Evolutionary conservation across 2,113 vertebrate genomes (phyloP).

Genomic region (Tiliqua scincoides): DNA sequence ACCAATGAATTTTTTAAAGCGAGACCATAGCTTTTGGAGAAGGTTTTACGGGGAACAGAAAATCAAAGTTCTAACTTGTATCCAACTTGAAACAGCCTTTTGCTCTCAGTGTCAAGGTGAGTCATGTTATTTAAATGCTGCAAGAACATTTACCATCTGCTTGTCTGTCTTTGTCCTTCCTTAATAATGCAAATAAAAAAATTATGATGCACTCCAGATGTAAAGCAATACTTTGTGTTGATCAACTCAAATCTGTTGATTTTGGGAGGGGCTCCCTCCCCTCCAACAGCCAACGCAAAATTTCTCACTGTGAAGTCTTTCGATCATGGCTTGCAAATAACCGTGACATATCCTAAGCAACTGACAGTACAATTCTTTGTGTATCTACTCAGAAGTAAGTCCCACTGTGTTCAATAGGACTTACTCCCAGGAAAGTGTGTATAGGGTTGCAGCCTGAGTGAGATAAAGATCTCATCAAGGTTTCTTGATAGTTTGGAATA

Average conservation of each 20-base stretch:
- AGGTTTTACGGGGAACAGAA: slow-evolving; percentile 11
- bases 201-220: neutral
- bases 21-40: too few species aligned
- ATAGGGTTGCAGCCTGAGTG: too few species aligned
- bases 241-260: slow-evolving; percentile 16
- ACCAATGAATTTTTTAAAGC: slow-evolving; percentile 17
- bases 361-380: too few species aligned
- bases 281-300: neutral
- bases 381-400: too few species aligned
- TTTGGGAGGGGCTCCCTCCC: neutral
- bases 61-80: slow-evolving; percentile 36
- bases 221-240: slow-evolving; percentile 3
- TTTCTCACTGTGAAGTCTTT: neutral
- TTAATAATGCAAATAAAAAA: slow-evolving; percentile 11
- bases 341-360: neutral
- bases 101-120: slow-evolving; percentile 7
- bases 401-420: too few species aligned
- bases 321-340: neutral
- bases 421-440: too few species aligned
- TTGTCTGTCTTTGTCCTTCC: slow-evolving; percentile 8
- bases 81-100: slow-evolving; percentile 15
- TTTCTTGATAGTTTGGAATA: neutral
- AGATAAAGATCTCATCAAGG: slow-evolving; percentile 1
- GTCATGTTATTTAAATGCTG: slow-evolving; percentile 40
- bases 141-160: slow-evolving; percentile 30